Conservation (phyloP, 1,140 invertebrate genomes). For the Steinernema khuongi region DNA sequence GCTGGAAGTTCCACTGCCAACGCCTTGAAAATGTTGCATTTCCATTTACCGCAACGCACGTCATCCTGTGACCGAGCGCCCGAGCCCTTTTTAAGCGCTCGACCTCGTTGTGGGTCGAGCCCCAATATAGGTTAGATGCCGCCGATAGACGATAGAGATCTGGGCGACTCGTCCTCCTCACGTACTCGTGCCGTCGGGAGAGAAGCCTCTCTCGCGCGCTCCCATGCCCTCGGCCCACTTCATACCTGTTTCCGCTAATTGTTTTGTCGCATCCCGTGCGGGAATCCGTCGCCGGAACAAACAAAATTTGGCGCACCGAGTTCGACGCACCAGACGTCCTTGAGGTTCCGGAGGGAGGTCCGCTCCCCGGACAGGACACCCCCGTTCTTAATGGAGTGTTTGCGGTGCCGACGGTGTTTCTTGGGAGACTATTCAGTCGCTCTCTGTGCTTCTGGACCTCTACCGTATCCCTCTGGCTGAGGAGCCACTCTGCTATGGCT, state of each 20-base stretch:
- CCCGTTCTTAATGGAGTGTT: no score
- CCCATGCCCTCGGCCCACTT: neutral
- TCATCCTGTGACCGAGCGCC: no score
- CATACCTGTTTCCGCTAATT: slow-evolving; percentile 8
- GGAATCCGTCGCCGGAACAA: neutral
- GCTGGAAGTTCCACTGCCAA: no score
- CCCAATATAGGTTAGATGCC: slow-evolving; percentile 12
- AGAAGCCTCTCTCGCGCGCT: neutral
- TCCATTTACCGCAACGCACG: no score
- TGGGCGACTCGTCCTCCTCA: neutral
- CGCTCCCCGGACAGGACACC: no score
- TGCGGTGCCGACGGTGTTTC: no score
- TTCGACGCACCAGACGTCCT: no score
- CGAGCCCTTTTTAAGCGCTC: neutral
- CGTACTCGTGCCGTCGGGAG: neutral
- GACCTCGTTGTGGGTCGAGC: slow-evolving; percentile 7
- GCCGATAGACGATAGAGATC: slow-evolving; percentile 13
- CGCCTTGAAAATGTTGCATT: no score
- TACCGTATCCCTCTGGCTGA: no score
- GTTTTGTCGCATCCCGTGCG: neutral
- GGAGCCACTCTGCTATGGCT: no score
- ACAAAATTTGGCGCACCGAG: neutral
- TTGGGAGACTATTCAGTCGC: no score
- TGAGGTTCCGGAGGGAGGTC: neutral
- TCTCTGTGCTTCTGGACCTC: no score